A percentile compares a stretch with the other conserved stretches of the same genome.
These are phyloP conservation scores for Brachirus orientalis DNA, from an alignment of 2,113 vertebrate species.

Conservation along the genomic window DNA sequence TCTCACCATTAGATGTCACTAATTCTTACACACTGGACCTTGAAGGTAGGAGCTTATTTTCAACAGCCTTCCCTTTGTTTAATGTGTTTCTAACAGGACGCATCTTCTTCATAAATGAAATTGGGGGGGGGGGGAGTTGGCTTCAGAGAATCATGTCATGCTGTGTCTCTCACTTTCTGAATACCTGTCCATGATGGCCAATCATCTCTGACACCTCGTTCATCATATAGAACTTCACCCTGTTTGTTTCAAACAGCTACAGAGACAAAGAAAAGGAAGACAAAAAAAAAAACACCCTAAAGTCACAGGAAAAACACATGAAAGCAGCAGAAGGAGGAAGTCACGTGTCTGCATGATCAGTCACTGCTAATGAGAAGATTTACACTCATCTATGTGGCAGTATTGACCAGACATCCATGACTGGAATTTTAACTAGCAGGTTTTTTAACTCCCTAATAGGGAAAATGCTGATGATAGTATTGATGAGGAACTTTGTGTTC, in stretches of 20 bases:
- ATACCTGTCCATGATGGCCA: constrained; percentile 97
- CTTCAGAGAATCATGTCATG: constrained; percentile 64
- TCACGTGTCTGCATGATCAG: constrained; percentile 6
- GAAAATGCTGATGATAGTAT: constrained; percentile 27
- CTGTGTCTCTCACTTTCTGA: constrained; percentile 84
- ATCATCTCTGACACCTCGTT: constrained; percentile 95
- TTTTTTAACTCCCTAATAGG: neutral
- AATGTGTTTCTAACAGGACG: constrained; percentile 4
- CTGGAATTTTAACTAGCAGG: constrained; percentile 35
- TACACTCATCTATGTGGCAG: neutral
- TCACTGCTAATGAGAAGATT: constrained; percentile 19
- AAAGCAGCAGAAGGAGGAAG: neutral
- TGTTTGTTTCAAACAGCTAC: constrained; percentile 94
- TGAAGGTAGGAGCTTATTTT: neutral
- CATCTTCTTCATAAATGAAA: constrained; percentile 10
- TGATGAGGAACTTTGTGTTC: constrained; percentile 13
- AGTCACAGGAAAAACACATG: neutral
- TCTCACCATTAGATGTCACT: too few species aligned
- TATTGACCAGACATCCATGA: constrained; percentile 25
- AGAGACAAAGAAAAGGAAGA: constrained; percentile 40
- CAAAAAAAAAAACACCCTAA: too few species aligned
- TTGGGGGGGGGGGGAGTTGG: constrained; percentile 1
- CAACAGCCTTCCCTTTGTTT: neutral
- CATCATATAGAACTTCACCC: constrained; percentile 99
- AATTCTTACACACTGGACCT: neutral